Percentiles rank a stretch among this genome's conserved stretches.
These are phyloP conservation scores for Phymanthus crucifer DNA, from an alignment of 92 coral and sea anemone species.

Conservation along the genomic window DNA sequence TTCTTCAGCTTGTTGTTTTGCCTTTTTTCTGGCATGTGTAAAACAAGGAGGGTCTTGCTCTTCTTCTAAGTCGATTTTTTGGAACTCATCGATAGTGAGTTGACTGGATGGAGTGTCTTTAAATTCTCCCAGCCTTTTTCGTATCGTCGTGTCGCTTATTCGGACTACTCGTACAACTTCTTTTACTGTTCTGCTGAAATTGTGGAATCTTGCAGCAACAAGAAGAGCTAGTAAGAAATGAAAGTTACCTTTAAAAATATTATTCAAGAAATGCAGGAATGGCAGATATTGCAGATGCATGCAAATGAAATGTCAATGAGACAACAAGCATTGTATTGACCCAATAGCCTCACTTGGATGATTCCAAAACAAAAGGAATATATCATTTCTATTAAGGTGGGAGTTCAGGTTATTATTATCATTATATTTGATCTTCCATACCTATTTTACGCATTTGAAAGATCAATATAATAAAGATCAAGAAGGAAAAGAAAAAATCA, in stretches of 20 bases:
- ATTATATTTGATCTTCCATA: too few species aligned
- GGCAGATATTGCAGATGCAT: too few species aligned
- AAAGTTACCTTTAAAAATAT: neutral
- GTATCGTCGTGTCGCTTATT: constrained; percentile 90
- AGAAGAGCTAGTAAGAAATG: constrained; percentile 59
- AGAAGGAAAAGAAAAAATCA: neutral
- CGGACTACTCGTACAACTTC: constrained; percentile 91
- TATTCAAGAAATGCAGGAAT: too few species aligned
- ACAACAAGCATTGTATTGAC: too few species aligned
- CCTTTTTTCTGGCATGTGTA: constrained; percentile 80
- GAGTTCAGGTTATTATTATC: too few species aligned
- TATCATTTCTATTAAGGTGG: too few species aligned
- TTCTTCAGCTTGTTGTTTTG: constrained; percentile 88
- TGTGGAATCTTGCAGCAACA: constrained; percentile 93
- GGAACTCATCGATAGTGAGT: constrained; percentile 93
- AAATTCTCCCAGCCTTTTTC: constrained; percentile 91
- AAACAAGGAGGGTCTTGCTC: constrained; percentile 98
- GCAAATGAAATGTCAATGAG: too few species aligned
- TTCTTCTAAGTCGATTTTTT: constrained; percentile 91
- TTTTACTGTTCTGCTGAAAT: constrained; percentile 84
- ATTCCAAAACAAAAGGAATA: too few species aligned
- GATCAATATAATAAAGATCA: neutral
- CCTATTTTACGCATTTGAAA: too few species aligned
- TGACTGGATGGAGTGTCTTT: constrained; percentile 96
- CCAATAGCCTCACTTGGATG: too few species aligned